Percentiles rank a stretch among this genome's conserved stretches.
Evolutionary conservation across 2,113 vertebrate species (phyloP).

Genomic region (Platycercus adscitus): DNA sequence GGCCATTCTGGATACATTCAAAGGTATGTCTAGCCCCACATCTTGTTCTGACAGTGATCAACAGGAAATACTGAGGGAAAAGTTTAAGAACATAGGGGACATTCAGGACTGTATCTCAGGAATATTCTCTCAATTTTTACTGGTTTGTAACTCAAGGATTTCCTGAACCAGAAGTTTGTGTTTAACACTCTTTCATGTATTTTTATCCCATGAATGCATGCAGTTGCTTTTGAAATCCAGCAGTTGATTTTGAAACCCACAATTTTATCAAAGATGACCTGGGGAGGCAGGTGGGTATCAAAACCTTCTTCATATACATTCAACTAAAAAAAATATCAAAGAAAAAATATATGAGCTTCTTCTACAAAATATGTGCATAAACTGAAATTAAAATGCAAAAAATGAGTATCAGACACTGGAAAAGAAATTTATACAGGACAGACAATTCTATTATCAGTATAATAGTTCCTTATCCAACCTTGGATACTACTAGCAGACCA

Average conservation of each 20-base stretch:
- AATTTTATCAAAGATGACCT: background rate
- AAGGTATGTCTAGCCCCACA: background rate
- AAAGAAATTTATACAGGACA: background rate
- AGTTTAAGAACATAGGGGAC: background rate
- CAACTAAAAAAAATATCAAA: background rate
- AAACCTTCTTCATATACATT: background rate
- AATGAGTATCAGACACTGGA: background rate
- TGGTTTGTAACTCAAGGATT: background rate
- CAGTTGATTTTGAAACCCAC: background rate
- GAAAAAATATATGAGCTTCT: background rate
- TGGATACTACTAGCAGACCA: background rate
- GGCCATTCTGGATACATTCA: background rate
- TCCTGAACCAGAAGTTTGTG: background rate
- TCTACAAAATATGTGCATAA: background rate
- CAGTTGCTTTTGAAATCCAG: background rate
- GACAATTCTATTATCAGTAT: background rate
- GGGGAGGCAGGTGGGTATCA: background rate
- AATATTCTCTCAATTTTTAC: background rate
- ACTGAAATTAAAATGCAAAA: slow-evolving; percentile 14
- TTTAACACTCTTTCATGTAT: background rate
- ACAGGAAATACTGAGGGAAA: background rate
- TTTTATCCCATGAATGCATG: background rate
- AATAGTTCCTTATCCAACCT: background rate
- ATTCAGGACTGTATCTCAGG: background rate
- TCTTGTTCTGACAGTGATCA: background rate